Evolutionary conservation across 2,888 invertebrate genomes (phyloP).

Genomic region (Hanleya hanleyi): DNA sequence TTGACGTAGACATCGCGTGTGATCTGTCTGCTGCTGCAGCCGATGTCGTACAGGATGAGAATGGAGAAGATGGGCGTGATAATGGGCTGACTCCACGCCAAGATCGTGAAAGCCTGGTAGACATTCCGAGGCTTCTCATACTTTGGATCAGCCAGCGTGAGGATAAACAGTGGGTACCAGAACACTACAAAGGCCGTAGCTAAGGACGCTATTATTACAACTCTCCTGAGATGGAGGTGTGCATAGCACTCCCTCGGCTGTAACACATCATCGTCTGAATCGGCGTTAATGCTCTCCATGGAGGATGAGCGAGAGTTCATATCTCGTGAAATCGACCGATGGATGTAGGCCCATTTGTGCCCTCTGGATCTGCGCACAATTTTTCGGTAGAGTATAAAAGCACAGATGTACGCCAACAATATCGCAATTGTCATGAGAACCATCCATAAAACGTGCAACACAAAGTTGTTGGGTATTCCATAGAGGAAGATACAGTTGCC

Average conservation of each 20-base stretch:
- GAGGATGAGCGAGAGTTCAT: not conserved
- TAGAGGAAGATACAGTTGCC: constrained; percentile 90
- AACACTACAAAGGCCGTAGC: constrained; percentile 82
- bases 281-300: not conserved
- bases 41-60: constrained; percentile 57
- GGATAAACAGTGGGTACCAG: constrained; percentile 92
- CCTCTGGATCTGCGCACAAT: constrained; percentile 54
- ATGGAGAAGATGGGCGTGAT: constrained; percentile 68
- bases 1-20: constrained; percentile 2
- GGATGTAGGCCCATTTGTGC: constrained; percentile 55
- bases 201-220: constrained; percentile 56
- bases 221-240: constrained; percentile 50
- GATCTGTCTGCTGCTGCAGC: not conserved
- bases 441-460: constrained; percentile 92
- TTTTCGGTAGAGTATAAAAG: constrained; percentile 82
- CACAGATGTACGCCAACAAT: constrained; percentile 86
- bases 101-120: constrained; percentile 70
- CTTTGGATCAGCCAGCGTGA: constrained; percentile 79
- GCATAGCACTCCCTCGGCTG: constrained; percentile 23
- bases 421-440: constrained; percentile 90
- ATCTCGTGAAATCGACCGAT: constrained; percentile 47
- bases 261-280: not conserved
- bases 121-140: constrained; percentile 55
- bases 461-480: constrained; percentile 91
- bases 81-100: constrained; percentile 70